phyloP scores from a whole-genome alignment of 2,888 invertebrate species.

The Andrena bucephala region DNA sequence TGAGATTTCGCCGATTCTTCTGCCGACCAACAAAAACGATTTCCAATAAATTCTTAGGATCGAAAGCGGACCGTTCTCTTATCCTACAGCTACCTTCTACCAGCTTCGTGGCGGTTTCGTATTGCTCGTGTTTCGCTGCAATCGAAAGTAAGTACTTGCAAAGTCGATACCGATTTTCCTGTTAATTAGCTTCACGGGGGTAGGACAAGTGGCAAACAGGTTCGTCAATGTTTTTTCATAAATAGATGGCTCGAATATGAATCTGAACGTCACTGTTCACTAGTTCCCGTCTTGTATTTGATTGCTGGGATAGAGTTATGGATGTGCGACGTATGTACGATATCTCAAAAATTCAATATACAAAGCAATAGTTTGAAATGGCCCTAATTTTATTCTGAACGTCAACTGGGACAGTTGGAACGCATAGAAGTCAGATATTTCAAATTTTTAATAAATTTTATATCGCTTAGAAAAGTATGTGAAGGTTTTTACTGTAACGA shows the following conservation, averaged over 20 bases:
- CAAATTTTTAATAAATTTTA: conserved; percentile 1
- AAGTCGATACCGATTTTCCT: too few species aligned
- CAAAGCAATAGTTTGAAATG: not conserved
- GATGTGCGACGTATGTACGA: not conserved
- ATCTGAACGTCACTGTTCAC: too few species aligned
- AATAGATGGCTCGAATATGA: not conserved
- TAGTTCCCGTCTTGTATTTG: not conserved
- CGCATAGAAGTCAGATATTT: not conserved
- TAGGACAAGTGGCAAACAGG: too few species aligned
- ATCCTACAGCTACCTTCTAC: not conserved
- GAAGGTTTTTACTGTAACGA: too few species aligned
- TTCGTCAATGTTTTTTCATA: not conserved
- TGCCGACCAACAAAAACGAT: conserved; percentile 54
- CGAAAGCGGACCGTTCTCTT: conserved; percentile 23
- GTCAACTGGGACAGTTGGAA: not conserved
- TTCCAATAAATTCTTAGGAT: conserved; percentile 63
- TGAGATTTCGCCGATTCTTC: conserved; percentile 60
- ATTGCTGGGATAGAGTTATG: conserved; percentile 2
- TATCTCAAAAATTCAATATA: not conserved
- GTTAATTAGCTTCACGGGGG: too few species aligned
- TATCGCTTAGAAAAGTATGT: too few species aligned
- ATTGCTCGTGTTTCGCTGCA: not conserved
- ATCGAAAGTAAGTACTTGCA: too few species aligned
- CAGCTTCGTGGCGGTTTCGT: not conserved
- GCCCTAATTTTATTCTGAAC: not conserved